These are phyloP conservation scores for Spongia lamella DNA, from an alignment of 37 sponge, comb jelly and placozoan species.

Conservation along the genomic window DNA sequence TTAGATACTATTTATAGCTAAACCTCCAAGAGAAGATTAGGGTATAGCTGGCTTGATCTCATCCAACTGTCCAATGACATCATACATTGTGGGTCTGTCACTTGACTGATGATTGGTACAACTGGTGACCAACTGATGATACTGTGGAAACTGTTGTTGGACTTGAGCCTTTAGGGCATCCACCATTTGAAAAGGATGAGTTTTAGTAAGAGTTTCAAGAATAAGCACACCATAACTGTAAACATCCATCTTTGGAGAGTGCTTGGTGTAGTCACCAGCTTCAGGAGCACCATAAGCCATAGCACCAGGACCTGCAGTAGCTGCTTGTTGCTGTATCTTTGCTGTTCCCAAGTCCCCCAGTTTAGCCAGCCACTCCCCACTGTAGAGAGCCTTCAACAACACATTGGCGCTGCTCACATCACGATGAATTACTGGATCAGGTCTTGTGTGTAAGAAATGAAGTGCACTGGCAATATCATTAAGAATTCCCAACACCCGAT, in stretches of 20 bases:
- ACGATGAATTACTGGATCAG: constrained; percentile 71
- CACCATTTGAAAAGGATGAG: too few species aligned
- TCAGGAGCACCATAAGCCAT: constrained; percentile 76
- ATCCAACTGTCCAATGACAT: not conserved
- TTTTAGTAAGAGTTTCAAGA: constrained; percentile 33
- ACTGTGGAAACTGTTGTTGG: not conserved
- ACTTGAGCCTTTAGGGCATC: not conserved
- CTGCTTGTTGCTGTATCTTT: constrained; percentile 32
- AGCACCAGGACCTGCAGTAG: constrained; percentile 59
- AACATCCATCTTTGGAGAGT: constrained; percentile 72
- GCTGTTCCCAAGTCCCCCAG: constrained; percentile 83
- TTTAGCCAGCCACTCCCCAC: constrained; percentile 64
- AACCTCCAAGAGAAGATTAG: too few species aligned
- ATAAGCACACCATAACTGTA: constrained; percentile 78
- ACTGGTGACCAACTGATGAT: constrained; percentile 2
- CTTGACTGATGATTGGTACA: constrained; percentile 12
- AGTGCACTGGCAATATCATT: constrained; percentile 61
- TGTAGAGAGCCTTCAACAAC: constrained; percentile 29
- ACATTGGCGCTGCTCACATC: constrained; percentile 80
- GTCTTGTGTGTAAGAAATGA: constrained; percentile 60
- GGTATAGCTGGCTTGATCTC: too few species aligned
- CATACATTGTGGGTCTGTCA: constrained; percentile 28
- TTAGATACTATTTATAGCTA: too few species aligned
- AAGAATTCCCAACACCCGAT: not conserved
- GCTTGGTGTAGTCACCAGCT: constrained; percentile 7